Evolutionary conservation across 2,113 vertebrate genomes (phyloP).

Genomic region (Hippolais icterina): DNA sequence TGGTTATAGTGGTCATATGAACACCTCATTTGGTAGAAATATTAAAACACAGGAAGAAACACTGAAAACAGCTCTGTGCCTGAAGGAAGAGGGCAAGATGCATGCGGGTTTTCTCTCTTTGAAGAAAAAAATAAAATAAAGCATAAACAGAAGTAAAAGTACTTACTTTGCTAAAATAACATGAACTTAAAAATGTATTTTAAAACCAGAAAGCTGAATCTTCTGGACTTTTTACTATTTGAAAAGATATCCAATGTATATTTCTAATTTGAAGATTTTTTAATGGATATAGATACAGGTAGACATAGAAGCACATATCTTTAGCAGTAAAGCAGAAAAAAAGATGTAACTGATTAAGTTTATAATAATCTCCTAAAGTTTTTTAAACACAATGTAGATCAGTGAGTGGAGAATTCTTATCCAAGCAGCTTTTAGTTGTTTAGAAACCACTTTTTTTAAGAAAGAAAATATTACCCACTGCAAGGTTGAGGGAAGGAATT

Average conservation of each 20-base stretch:
- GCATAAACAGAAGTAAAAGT: neutral
- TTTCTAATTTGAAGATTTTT: neutral
- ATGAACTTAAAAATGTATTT: neutral
- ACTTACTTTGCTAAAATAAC: neutral
- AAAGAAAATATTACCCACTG: neutral
- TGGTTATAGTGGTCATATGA: neutral
- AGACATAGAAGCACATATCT: neutral
- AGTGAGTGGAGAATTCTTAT: neutral
- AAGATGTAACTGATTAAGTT: neutral
- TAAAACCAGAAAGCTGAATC: neutral
- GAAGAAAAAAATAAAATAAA: neutral
- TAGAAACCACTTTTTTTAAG: neutral
- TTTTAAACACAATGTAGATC: neutral
- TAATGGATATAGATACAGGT: neutral
- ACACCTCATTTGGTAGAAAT: neutral
- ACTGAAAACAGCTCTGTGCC: neutral
- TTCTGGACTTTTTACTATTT: neutral
- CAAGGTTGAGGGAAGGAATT: rapidly evolving
- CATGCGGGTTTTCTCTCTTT: rapidly evolving
- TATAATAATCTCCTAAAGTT: neutral
- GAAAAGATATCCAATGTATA: neutral
- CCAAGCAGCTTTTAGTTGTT: rapidly evolving
- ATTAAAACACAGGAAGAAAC: neutral
- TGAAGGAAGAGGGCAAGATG: neutral
- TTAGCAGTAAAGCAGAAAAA: neutral